Conservation (phyloP, 2,888 invertebrate species). For the Apodemia hepburni region DNA sequence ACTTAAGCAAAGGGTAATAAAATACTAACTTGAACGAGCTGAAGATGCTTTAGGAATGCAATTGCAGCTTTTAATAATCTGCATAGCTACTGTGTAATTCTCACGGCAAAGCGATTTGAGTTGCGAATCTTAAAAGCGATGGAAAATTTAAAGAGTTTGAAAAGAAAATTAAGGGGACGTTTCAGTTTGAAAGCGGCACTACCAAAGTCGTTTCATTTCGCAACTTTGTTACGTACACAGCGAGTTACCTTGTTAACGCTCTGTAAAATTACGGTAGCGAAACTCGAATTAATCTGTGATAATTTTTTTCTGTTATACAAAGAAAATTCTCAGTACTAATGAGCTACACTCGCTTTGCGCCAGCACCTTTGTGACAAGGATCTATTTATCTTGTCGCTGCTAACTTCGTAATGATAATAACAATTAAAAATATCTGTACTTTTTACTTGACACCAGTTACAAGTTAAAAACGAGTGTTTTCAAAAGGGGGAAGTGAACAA, state of each 20-base stretch:
- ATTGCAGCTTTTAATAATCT: constrained; percentile 29
- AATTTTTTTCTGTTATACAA: constrained; percentile 49
- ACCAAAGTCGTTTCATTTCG: constrained; percentile 51
- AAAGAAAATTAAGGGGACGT: constrained; percentile 65
- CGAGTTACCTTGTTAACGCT: constrained; percentile 69
- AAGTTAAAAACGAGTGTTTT: neutral
- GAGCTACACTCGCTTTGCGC: constrained; percentile 46
- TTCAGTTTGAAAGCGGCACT: constrained; percentile 48
- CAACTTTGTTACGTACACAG: constrained; percentile 64
- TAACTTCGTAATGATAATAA: constrained; percentile 4
- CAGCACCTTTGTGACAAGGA: constrained; percentile 5
- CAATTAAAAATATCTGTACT: neutral
- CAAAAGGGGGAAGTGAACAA: neutral
- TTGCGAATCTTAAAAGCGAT: constrained; percentile 56
- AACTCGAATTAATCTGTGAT: constrained; percentile 59
- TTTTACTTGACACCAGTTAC: neutral
- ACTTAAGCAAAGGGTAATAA: constrained; percentile 5
- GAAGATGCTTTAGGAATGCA: constrained; percentile 24
- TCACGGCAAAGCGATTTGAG: constrained; percentile 45
- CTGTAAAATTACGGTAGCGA: constrained; percentile 56
- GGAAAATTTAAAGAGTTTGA: constrained; percentile 67
- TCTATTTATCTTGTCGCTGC: constrained; percentile 7
- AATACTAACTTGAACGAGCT: constrained; percentile 30
- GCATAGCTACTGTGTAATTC: constrained; percentile 44
- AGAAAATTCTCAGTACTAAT: constrained; percentile 56